Evolutionary conservation across 2,888 invertebrate species (phyloP).

Genomic region (Fragum whitleyi): DNA sequence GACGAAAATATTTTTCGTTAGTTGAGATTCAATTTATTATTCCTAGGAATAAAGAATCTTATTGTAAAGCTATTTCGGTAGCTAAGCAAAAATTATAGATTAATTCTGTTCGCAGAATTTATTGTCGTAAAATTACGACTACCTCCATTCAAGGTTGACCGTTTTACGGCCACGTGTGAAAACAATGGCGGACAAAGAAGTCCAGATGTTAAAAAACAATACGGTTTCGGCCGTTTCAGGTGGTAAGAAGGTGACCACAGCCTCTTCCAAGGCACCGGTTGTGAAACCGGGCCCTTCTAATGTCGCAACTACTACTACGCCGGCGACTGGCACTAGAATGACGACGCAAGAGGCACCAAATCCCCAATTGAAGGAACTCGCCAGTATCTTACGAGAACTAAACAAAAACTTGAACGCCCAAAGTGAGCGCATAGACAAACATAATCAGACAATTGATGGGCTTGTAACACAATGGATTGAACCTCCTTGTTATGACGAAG

Average conservation of each 20-base stretch:
- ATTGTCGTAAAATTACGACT: conserved; percentile 17
- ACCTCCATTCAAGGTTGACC: background rate
- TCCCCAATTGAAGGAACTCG: background rate
- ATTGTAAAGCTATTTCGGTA: conserved; percentile 22
- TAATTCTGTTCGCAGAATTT: conserved; percentile 1
- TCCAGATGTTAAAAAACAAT: conserved; percentile 14
- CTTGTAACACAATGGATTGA: background rate
- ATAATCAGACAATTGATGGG: background rate
- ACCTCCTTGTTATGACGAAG: background rate
- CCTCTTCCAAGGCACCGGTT: too few relatives aligned
- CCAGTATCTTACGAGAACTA: conserved; percentile 6
- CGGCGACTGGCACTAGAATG: background rate
- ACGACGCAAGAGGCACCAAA: background rate
- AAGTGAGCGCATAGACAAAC: conserved; percentile 24
- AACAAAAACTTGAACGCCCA: conserved; percentile 20
- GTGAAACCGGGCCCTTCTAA: too few relatives aligned
- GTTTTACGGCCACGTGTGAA: conserved; percentile 1
- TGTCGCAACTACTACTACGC: background rate
- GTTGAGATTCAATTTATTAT: conserved; percentile 7
- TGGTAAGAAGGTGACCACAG: background rate
- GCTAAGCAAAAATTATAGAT: background rate
- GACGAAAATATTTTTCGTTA: conserved; percentile 20
- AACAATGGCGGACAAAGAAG: conserved; percentile 30
- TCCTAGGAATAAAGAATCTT: conserved; percentile 27
- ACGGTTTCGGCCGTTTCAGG: conserved; percentile 30